Percentiles rank a stretch among this genome's conserved stretches.
Conservation (phyloP, 2,888 invertebrate species). For the Harpalus rubripes region DNA sequence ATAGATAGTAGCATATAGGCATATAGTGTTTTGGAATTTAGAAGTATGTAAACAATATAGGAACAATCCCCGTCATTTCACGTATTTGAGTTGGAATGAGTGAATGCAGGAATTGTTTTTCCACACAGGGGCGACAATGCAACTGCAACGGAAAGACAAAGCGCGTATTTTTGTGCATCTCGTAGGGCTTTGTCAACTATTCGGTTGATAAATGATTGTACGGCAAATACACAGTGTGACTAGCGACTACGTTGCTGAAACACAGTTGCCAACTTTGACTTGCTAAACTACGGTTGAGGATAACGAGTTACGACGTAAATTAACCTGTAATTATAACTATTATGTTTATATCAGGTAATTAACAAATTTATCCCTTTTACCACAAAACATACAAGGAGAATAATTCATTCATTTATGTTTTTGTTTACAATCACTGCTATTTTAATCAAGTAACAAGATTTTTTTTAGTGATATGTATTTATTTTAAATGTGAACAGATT, state of each 20-base stretch:
- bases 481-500: too few relatives aligned
- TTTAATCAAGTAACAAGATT: too few relatives aligned
- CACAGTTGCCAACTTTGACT: not conserved
- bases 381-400: not conserved
- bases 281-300: not conserved
- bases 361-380: not conserved
- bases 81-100: slow-evolving; percentile 35
- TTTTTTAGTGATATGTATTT: too few relatives aligned
- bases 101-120: slow-evolving; percentile 38
- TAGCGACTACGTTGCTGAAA: not conserved
- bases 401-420: not conserved
- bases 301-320: not conserved
- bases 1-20: not conserved
- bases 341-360: slow-evolving; percentile 7
- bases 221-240: slow-evolving; percentile 28
- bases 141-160: slow-evolving; percentile 47
- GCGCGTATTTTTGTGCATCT: slow-evolving; percentile 50
- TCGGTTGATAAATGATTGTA: slow-evolving; percentile 46
- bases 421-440: not conserved
- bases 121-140: slow-evolving; percentile 19
- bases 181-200: slow-evolving; percentile 47
- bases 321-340: slow-evolving; percentile 7
- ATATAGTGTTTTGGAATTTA: slow-evolving; percentile 4
- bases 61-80: slow-evolving; percentile 39
- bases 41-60: slow-evolving; percentile 50